Evolutionary conservation across 2,797 vertebrate species (phyloP), one percentile per base, ranked within the genome.

Genomic region (Clamator glandarius): DNA sequence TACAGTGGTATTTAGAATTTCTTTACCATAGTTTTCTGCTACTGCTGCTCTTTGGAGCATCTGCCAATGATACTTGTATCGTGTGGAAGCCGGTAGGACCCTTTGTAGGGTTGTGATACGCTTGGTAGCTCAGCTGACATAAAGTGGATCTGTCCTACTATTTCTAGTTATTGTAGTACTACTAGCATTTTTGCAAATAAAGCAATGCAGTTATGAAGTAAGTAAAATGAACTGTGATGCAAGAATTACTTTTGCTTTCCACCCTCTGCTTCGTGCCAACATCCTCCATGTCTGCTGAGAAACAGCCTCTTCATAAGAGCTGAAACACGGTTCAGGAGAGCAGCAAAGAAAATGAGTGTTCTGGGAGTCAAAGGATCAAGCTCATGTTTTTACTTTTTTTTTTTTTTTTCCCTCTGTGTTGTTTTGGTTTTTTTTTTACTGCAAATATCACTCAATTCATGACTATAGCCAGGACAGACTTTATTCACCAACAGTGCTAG

Each of bases 401-500:
- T n/a, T 7, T 70, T 61, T 89, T 82, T 12, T 4, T 13, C 4
- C 17, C 9, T 3, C 17, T 20, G 14, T 70, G 3, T 11, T 4
- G 2, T 8, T 8, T 19, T 9, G 58, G 48, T 59, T 64, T 39
- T 62, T 39, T 62, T 69, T n/a, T 6, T 28, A 17, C 7, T 41
- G 18, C 13, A 85, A 48, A 31, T 62, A 61, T 29, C 12, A 41
- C 11, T 63, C 63, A 83, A 62, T 62, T 52, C 15, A 25, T 3
- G 2, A 6, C 26, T n/a, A 4, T 3, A 10, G 6, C 2, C 0
- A 15, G 39, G 19, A 24, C 41, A 39, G 29, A 8, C 72, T 44
- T 36, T 4, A n/a, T 77, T 50, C 4, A 4, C 20, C 35, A 29
- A 41, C 26, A 80, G 21, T 5, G 8, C 25, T 44, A 66, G 44